Conservation (phyloP, 2,113 vertebrate species). For the Bubo blakistoni region DNA sequence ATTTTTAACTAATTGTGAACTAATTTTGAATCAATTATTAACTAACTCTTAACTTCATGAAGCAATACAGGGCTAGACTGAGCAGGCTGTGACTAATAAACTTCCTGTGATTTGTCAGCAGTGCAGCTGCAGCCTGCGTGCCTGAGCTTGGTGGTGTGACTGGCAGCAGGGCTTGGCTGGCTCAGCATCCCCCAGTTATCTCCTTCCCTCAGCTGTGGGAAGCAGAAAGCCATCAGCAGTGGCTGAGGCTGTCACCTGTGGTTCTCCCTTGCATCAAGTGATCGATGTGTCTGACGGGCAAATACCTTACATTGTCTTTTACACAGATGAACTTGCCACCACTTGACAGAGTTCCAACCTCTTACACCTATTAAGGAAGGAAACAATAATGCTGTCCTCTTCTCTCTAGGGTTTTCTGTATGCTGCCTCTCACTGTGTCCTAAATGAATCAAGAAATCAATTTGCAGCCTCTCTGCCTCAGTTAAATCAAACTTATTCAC, state of each 20-base stretch:
- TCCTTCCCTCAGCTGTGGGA: neutral
- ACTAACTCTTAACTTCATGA: rapidly evolving
- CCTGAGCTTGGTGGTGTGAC: neutral
- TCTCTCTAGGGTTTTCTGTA: conserved; percentile 5
- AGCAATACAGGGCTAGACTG: rapidly evolving
- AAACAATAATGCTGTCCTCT: conserved; percentile 30
- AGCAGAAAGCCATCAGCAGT: neutral
- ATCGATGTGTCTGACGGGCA: neutral
- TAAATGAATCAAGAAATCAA: conserved; percentile 66
- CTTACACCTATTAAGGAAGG: conserved; percentile 30
- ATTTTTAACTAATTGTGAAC: neutral
- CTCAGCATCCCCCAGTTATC: neutral
- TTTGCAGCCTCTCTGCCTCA: conserved; percentile 30
- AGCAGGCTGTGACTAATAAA: neutral
- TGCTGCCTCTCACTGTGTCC: conserved; percentile 22
- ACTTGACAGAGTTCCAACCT: conserved; percentile 5
- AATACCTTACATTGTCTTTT: neutral
- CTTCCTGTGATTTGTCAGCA: rapidly evolving
- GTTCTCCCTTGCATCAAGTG: neutral
- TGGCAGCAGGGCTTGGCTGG: neutral
- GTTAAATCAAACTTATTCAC: conserved; percentile 53
- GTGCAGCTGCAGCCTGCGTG: rapidly evolving
- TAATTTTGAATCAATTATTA: neutral
- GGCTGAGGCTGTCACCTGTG: neutral
- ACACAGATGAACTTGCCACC: neutral